Base-by-base conservation (phyloP, 2,888 invertebrate genomes). In the Brachylomia viminalis region DNA sequence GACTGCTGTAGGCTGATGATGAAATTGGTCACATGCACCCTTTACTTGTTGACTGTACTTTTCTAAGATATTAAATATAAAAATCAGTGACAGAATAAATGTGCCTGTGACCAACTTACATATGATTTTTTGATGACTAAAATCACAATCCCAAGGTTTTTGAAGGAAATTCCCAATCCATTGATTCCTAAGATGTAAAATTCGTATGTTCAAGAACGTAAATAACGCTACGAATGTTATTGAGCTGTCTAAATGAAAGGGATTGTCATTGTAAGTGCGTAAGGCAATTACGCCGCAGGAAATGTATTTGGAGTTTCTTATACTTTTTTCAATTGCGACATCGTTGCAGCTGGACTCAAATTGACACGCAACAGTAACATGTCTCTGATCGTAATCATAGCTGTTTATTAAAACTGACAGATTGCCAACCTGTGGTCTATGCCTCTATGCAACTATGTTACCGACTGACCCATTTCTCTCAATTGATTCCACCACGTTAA, bases 401-500 rank as follows among this genome's bases (percentile, higher is more conserved):
- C 38, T 77, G 56, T 65, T 82, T 64, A 81, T 81, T 69, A 61
- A 52, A 72, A 81, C 7, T 58, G 80, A 77, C 80, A 72, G 20
- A 69, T 69, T 61, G 68, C 33, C 38, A 75, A 59, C 65, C 56
- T 73, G 58, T 70, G 56, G n/a, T n/a, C 17, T 45, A 59, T 33
- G 33, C 59, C 13, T 7, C 27, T 20, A 27, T 61, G 27, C 20
- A 67, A 2, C 33, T n/a, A n/a, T n/a, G n/a, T 8, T 42, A 42
- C 47, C 20, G 15, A 62, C 62, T 77, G 77, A 72, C 80, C 82
- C 77, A 82, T 81, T 81, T 81, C 80, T 61, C 69, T 77, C 82
- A 82, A 81, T 81, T 82, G 82, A 33, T 61, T 65, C 52, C 13
- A 49, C 10, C 61, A 49, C 11, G 59, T 66, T n/a, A 30, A 52